Base-by-base conservation (phyloP, 2,113 vertebrate genomes). In the Clupea harengus region DNA sequence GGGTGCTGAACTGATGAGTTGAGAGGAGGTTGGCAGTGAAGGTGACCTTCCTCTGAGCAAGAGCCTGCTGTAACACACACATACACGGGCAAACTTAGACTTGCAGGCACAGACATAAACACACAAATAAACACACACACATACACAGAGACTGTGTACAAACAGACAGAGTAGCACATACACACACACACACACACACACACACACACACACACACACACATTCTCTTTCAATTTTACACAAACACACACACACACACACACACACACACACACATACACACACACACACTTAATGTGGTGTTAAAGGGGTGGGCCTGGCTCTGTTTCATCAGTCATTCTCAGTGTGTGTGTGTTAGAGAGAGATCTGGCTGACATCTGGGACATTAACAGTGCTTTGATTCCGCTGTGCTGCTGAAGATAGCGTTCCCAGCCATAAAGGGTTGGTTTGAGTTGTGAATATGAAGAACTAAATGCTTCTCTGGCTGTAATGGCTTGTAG, bases 1-100 rank as follows among this genome's bases (percentile, higher is more conserved):
- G 84, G 50, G 52, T 82, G 44, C 85, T 75, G 44, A 84, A 81
- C 83, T 87, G 45, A 89, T 75, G 81, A 32, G 72, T 52, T 88
- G 84, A 44, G 54, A 85, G 17, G 52, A 81, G 28, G 32, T 49
- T 32, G 82, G 44, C 64, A 72, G 25, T 32, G 25, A 72, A 89
- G 49, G 52, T 84, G 82, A 84, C 86, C 83, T 86, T 89, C 75
- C n/a, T 45, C 13, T 20, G 52, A 45, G 32, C 17, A n/a, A 72
- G n/a, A 28, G 64, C n/a, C 64, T 32, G 22, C 57, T n/a, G 25
- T 25, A 54, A 72, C 64, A 64, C 81, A 60, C 54, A 81, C 46
- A 54, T 15, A 81, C 60, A 49, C n/a, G 32, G 6, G 3, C 28
- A 64, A 22, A 81, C 8, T 17, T 13, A 86, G 39, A 83, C 85